These are phyloP conservation scores for Drosophila fulvimacula DNA, from an alignment of 2,888 invertebrate genomes.

Conservation along the genomic window DNA sequence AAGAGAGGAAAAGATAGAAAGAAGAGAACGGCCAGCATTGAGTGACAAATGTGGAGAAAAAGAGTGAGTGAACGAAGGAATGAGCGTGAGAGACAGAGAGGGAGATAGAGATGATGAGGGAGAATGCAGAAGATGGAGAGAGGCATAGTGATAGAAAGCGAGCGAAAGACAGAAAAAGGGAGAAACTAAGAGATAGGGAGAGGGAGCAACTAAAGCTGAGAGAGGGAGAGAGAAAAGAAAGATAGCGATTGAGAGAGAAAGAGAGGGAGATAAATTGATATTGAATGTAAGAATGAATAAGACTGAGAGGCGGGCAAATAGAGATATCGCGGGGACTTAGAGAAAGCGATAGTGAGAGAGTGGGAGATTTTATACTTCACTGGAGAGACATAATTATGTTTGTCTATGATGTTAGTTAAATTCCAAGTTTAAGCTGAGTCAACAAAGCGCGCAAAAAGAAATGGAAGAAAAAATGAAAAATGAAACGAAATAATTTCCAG, in stretches of 20 bases:
- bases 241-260: background rate
- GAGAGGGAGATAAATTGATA: background rate
- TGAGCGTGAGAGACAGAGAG: background rate
- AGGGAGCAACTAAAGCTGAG: background rate
- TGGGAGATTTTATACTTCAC: background rate
- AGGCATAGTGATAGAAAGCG: no score
- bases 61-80: background rate
- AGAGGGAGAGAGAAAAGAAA: background rate
- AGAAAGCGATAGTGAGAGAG: background rate
- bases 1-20: background rate
- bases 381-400: background rate
- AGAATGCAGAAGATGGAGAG: background rate
- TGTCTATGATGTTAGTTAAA: background rate
- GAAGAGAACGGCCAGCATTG: background rate
- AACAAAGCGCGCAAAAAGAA: background rate
- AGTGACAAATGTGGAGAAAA: no score
- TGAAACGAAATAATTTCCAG: conserved; percentile 1
- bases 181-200: background rate
- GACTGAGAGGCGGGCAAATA: background rate
- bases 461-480: background rate
- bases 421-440: background rate
- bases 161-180: background rate
- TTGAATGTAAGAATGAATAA: background rate
- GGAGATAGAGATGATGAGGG: background rate
- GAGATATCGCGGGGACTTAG: background rate